Percentiles rank a stretch among this genome's conserved stretches.
Conservation (phyloP, 2,797 vertebrate species). For the Oryzias sinensis region DNA sequence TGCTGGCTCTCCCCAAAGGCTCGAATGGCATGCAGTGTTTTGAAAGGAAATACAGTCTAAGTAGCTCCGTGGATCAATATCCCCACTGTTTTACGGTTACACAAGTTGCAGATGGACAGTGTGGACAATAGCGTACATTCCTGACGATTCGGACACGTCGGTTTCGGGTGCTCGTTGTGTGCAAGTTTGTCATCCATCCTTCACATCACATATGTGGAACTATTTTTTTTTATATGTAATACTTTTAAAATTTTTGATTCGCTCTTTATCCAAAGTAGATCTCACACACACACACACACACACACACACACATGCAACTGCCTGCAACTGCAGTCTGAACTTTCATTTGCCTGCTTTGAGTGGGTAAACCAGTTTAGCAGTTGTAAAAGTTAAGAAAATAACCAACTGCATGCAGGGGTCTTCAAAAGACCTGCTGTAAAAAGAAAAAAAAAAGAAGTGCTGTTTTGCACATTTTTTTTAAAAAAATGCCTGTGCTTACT, state of each 20-base stretch:
- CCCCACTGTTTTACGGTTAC: conserved; percentile 59
- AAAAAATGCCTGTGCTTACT: conserved; percentile 82
- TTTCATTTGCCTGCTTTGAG: conserved; percentile 60
- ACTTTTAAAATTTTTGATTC: conserved; percentile 54
- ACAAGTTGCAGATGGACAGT: conserved; percentile 70
- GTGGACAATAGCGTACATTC: conserved; percentile 77
- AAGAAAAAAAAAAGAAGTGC: conserved; percentile 70
- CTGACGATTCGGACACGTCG: conserved; percentile 70
- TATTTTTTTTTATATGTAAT: conserved; percentile 57
- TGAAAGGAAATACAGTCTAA: conserved; percentile 65
- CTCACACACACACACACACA: conserved; percentile 44
- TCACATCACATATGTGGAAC: conserved; percentile 70
- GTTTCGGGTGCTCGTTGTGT: conserved; percentile 64
- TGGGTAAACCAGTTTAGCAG: conserved; percentile 66
- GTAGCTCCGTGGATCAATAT: conserved; percentile 54
- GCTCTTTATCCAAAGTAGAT: conserved; percentile 59
- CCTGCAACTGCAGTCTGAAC: conserved; percentile 75
- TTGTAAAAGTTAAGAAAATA: conserved; percentile 64
- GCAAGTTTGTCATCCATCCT: conserved; percentile 68
- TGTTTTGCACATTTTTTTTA: conserved; percentile 83
- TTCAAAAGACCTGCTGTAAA: conserved; percentile 61
- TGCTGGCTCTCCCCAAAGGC: conserved; percentile 63
- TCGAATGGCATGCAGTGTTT: conserved; percentile 57
- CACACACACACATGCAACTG: conserved; percentile 58
- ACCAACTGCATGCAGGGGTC: conserved; percentile 65